Percentiles rank a stretch among this genome's conserved stretches.
phyloP scores from a whole-genome alignment of 30 jellyfish, hydroid and myxozoan species.

The Aurelia aurita complex sp. Pacific region DNA sequence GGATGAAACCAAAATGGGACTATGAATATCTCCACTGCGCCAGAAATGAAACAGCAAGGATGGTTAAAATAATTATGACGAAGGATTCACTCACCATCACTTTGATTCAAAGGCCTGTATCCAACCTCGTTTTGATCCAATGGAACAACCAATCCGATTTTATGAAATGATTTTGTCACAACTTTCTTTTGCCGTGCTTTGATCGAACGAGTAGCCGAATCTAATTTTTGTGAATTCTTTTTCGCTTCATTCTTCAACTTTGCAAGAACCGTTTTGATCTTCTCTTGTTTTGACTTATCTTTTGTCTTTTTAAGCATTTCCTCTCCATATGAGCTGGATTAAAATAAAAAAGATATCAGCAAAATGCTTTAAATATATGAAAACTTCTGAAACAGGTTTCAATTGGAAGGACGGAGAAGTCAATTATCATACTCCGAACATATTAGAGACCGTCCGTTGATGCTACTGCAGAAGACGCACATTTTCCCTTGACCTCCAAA shows the following conservation, averaged over 20 bases:
- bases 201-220: conserved; percentile 16
- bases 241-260: conserved; percentile 33
- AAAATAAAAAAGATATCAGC: neutral
- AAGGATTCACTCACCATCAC: conserved; percentile 72
- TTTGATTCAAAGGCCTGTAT: conserved; percentile 73
- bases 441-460: too few species aligned
- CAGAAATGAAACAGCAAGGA: too few species aligned
- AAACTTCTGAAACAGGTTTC: neutral
- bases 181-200: conserved; percentile 57
- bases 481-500: too few species aligned
- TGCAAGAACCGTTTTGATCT: conserved; percentile 13
- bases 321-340: conserved; percentile 43
- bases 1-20: too few species aligned
- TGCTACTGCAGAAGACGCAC: too few species aligned
- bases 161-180: conserved; percentile 74
- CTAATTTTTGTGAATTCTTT: conserved; percentile 22
- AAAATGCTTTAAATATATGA: neutral
- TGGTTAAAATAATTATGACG: too few species aligned
- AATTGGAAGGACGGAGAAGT: neutral
- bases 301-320: conserved; percentile 27
- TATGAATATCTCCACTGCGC: too few species aligned
- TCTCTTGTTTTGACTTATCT: conserved; percentile 26
- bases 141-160: conserved; percentile 83
- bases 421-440: too few species aligned
- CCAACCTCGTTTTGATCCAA: conserved; percentile 88